phyloP scores from a whole-genome alignment of 2,113 vertebrate species.

The Sprattus sprattus region DNA sequence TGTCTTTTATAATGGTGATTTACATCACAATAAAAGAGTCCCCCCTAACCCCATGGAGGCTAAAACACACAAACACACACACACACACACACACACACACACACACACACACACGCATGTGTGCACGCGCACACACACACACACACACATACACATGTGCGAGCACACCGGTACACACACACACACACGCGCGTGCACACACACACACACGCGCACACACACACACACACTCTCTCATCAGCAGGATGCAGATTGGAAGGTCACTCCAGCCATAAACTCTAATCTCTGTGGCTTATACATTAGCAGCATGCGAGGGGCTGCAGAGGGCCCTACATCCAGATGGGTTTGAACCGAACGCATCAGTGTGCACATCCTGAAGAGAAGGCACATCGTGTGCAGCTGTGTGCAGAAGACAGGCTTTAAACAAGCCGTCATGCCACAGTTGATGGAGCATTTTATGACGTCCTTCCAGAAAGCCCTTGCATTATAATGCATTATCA shows the following conservation, averaged over 20 bases:
- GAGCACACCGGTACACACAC: too few relatives aligned
- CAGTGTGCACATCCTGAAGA: neutral
- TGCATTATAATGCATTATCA: neutral
- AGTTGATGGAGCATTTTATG: neutral
- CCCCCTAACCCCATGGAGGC: neutral
- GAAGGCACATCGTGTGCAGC: neutral
- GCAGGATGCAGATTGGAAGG: slow-evolving; percentile 6
- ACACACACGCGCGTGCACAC: neutral
- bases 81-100: neutral
- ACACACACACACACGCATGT: neutral
- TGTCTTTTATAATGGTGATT: slow-evolving; percentile 1
- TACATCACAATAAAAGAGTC: neutral
- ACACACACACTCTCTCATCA: neutral
- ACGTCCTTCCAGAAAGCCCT: neutral
- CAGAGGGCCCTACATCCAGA: neutral
- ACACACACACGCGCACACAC: neutral
- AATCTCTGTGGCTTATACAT: slow-evolving; percentile 1
- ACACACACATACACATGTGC: slow-evolving; percentile 15
- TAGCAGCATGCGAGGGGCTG: neutral
- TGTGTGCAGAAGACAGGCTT: neutral
- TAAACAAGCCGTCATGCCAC: neutral
- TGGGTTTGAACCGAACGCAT: neutral
- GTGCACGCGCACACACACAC: neutral
- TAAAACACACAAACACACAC: neutral
- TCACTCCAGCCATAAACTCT: slow-evolving; percentile 5